Percentiles rank a stretch among this genome's conserved stretches.
phyloP scores from a whole-genome alignment of 1,140 invertebrate species.

The Linepithema humile region DNA sequence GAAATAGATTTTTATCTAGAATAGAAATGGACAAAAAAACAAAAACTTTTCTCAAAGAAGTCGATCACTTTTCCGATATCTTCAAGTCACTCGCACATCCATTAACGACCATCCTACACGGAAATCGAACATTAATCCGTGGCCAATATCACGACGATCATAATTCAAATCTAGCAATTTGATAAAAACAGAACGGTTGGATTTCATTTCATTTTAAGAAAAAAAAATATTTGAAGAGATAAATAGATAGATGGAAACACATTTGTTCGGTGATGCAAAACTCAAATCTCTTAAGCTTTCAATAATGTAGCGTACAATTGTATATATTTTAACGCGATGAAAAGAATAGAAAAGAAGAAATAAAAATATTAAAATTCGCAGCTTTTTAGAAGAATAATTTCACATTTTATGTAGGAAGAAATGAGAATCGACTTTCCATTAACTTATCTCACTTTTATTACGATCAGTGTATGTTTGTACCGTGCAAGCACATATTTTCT shows the following conservation, averaged over 20 bases:
- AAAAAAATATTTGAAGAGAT: constrained; percentile 2
- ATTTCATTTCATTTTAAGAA: constrained; percentile 47
- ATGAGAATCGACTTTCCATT: neutral
- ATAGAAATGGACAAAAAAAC: neutral
- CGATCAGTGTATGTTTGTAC: neutral
- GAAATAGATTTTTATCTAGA: neutral
- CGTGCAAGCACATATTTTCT: constrained; percentile 17
- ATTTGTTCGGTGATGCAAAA: neutral
- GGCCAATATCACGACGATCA: constrained; percentile 59
- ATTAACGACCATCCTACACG: constrained; percentile 58
- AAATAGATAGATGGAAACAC: constrained; percentile 32
- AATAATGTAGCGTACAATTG: neutral
- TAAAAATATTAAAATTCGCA: neutral
- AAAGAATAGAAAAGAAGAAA: neutral
- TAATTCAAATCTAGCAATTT: constrained; percentile 63
- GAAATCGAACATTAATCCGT: constrained; percentile 69
- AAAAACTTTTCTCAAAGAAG: constrained; percentile 9
- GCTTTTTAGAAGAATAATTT: neutral
- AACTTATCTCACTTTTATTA: neutral
- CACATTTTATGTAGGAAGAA: neutral
- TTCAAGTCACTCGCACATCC: constrained; percentile 33
- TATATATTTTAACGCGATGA: too few relatives aligned
- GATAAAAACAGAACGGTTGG: constrained; percentile 57
- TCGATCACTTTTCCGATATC: constrained; percentile 58
- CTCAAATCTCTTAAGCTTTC: neutral